phyloP scores from a whole-genome alignment of 2,888 invertebrate genomes.

The Cerastis rubricosa region DNA sequence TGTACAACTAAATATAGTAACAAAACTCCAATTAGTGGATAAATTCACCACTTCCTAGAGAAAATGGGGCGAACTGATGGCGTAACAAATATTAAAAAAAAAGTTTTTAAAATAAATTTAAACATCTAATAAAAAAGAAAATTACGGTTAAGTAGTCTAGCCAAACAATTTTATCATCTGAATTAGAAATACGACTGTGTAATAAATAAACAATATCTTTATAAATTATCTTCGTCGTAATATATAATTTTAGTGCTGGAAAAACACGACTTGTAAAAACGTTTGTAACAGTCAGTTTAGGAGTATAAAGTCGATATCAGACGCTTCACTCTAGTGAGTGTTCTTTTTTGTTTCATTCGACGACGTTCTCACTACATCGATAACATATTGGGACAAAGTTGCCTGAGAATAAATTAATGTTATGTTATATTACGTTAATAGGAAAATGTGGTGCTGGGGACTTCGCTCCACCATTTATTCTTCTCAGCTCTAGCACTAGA shows the following conservation, averaged over 20 bases:
- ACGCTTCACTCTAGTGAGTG: neutral
- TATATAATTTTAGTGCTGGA: slow-evolving; percentile 25
- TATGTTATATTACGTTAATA: neutral
- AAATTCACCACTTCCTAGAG: neutral
- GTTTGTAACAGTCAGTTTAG: neutral
- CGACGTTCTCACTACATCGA: neutral
- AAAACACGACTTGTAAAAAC: slow-evolving; percentile 7
- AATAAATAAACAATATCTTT: slow-evolving; percentile 6
- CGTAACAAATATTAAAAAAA: neutral
- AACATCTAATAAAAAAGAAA: neutral
- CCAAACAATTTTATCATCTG: slow-evolving; percentile 4
- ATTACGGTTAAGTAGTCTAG: slow-evolving; percentile 1
- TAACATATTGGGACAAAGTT: neutral
- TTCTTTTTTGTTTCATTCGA: neutral
- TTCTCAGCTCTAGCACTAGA: neutral
- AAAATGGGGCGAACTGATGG: neutral
- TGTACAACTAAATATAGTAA: neutral
- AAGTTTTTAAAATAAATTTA: slow-evolving; percentile 6
- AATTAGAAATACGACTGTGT: slow-evolving; percentile 15
- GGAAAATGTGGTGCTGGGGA: neutral
- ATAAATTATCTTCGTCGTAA: slow-evolving; percentile 1
- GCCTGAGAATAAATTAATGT: no score
- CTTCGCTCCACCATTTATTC: neutral
- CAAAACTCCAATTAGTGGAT: neutral
- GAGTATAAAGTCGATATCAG: neutral